Evolutionary conservation across 2,797 vertebrate species (phyloP).

Genomic region (Atherinosoma microstoma): DNA sequence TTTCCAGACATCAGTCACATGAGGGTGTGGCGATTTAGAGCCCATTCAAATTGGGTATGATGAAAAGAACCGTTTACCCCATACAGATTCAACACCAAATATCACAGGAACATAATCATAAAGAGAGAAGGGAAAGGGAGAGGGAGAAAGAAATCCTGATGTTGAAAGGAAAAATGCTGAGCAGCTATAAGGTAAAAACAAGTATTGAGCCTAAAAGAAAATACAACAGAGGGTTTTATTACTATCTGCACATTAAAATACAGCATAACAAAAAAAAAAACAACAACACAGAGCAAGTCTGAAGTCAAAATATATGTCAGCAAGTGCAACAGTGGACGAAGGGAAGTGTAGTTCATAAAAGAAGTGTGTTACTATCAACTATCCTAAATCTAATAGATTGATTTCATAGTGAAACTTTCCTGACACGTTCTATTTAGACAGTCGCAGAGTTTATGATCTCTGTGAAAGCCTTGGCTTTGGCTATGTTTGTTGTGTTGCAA

Average conservation of each 20-base stretch:
- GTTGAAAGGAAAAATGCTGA: neutral
- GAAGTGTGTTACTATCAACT: conserved; percentile 22
- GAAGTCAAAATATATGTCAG: conserved; percentile 27
- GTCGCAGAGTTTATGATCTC: conserved; percentile 15
- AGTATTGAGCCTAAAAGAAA: neutral
- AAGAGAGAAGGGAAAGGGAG: neutral
- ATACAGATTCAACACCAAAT: neutral
- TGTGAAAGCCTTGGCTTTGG: conserved; percentile 13
- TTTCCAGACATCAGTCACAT: neutral
- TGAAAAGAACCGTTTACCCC: neutral
- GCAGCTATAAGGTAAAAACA: conserved; percentile 4
- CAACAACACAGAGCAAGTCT: conserved; percentile 13
- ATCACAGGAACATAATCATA: neutral
- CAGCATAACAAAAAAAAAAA: neutral
- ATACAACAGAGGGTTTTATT: neutral
- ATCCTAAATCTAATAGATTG: conserved; percentile 30
- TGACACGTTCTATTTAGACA: conserved; percentile 19
- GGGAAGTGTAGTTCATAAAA: conserved; percentile 16
- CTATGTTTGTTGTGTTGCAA: conserved; percentile 34
- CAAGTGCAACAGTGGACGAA: conserved; percentile 10
- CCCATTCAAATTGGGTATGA: neutral
- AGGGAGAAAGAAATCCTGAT: neutral
- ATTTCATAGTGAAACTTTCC: conserved; percentile 12
- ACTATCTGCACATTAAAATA: conserved; percentile 1
- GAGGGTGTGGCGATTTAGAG: neutral